Evolutionary conservation across 1,140 invertebrate genomes (phyloP), one percentile per base, ranked within the genome.

Genomic region (Hypsibius dujardini): DNA sequence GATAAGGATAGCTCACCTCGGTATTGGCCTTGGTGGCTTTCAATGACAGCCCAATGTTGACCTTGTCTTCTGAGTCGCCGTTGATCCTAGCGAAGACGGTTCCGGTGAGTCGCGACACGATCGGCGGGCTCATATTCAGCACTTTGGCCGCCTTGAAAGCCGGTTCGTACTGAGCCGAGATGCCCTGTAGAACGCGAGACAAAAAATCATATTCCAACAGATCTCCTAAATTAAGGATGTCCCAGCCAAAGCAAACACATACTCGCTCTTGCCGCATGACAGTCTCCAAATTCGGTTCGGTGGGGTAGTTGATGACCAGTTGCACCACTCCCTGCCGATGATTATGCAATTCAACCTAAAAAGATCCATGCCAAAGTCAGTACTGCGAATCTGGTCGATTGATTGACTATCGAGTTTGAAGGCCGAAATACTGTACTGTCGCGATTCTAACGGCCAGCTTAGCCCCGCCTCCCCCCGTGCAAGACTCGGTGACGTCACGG

Each of bases 41-140:
- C 1, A 98, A 81, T 79, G 93, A 90, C 12, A 97, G 81, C 0
- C 93, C 94, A 46, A 96, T 84, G 77, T 96, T 95, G 45, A 87
- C 77, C 77, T 86, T 87, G n/a, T 79, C 78, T 2, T 77, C 75
- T 73, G 80, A 78, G 62, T 82, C 79, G 14, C 74, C 14, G 46
- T 72, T 46, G 56, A 40, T 69, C 59, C 56, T 59, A 59, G 74
- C 14, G 70, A 46, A 87, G 62, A 95, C 83, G 1, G 85, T 85
- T 1, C 91, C 90, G 0, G 91, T 95, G 15, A 95, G 85, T 45
- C 89, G 84, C 1, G 89, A 87, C 69, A 95, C 76, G 69, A 92
- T 79, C 73, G 86, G 83, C 0, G 82, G 77, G 62, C 83, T 85
- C 72, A 95, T 85, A 60, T 84, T 84, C 70, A 86, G 76, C 73